Base-by-base conservation (phyloP, 2,113 vertebrate species). In the Phycodurus eques region DNA sequence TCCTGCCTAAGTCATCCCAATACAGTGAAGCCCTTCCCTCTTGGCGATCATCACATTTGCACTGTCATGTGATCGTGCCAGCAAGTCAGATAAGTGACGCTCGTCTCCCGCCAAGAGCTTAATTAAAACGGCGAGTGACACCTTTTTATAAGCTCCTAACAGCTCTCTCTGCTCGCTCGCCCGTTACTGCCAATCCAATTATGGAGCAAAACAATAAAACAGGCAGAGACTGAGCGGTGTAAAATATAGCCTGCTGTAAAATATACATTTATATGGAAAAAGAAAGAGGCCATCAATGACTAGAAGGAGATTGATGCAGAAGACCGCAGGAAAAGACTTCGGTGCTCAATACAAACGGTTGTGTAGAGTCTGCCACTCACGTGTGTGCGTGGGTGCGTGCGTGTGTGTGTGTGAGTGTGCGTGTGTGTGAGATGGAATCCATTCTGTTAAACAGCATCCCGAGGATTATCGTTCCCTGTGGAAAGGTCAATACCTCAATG, bases 21-120 rank as follows among this genome's bases (percentile, higher is more conserved):
- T 13, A 1, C 49, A 56, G 19, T 9, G 17, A 15, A 27, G 10
- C 14, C 13, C 31, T 19, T 61, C 59, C 15, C 15, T 61, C 15
- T 53, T 53, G 19, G 49, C 49, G 71, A 61, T 56, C 67, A 75
- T 53, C 67, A 46, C 78, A 65, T 76, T 70, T 69, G 69, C 80
- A 83, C 80, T 74, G 59, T 61, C 59, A 61, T 19, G 54, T 39
- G 71, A 72, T 89, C 90, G 84, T 89, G 83, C 87, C 84, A 75
- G 76, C 76, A 47, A 56, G 72, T 49, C 73, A 80, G 87, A 89
- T 86, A 91, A 90, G 90, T 33, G 53, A 82, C 84, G 68, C 86
- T 90, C 90, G 73, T 88, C 93, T 93, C 92, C 90, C 91, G 85
- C 89, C 82, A 90, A 91, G 87, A 84, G 81, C 91, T 94, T 93